Evolutionary conservation across 2,888 invertebrate genomes (phyloP).

Genomic region (Eucera pruinosa): DNA sequence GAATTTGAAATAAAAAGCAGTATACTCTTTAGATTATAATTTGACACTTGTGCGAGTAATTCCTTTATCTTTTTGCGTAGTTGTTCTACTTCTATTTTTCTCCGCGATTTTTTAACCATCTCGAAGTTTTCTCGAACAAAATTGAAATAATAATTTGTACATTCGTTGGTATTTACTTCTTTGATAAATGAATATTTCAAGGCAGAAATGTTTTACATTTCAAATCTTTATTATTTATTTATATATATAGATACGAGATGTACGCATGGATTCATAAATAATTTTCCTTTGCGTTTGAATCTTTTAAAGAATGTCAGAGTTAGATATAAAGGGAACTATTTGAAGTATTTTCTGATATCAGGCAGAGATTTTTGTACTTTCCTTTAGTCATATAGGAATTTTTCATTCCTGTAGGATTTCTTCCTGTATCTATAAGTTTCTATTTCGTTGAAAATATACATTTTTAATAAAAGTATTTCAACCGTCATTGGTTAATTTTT

Average conservation of each 20-base stretch:
- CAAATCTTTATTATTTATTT: too few species aligned
- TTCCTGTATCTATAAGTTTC: neutral
- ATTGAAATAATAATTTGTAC: too few species aligned
- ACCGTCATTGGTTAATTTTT: too few species aligned
- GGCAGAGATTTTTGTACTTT: neutral
- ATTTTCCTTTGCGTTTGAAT: neutral
- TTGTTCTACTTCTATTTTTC: neutral
- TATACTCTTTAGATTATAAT: too few species aligned
- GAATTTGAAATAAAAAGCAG: too few species aligned
- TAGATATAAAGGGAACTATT: neutral
- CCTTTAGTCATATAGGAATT: neutral
- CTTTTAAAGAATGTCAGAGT: neutral
- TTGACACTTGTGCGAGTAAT: neutral
- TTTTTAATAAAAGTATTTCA: neutral
- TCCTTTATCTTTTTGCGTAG: neutral
- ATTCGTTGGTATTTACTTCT: too few species aligned
- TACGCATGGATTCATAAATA: neutral
- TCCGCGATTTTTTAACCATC: neutral
- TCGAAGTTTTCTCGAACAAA: too few species aligned
- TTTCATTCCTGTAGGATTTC: neutral
- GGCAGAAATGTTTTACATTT: too few species aligned
- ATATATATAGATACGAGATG: neutral
- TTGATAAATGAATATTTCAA: too few species aligned
- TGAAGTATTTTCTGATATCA: neutral
- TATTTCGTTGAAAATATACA: neutral